Conservation (phyloP, 1,140 invertebrate species). For the Caenorhabditis briggsae region DNA sequence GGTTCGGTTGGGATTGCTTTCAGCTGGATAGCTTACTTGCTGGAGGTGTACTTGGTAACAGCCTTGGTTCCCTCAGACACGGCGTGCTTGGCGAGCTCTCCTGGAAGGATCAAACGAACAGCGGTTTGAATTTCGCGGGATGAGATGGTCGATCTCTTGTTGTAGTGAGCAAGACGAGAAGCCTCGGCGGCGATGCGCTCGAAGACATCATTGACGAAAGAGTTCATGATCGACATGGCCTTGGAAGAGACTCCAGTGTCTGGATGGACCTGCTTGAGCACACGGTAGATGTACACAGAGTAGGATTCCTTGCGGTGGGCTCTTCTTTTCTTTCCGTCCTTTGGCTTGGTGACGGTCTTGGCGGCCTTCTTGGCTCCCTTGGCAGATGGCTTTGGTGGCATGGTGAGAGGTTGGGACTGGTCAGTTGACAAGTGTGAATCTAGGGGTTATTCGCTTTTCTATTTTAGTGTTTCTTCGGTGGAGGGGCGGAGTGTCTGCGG, state of each 20-base stretch:
- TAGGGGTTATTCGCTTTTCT: background rate
- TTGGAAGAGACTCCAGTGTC: conserved; percentile 80
- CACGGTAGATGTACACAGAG: conserved; percentile 74
- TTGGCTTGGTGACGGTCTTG: conserved; percentile 79
- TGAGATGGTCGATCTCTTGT: conserved; percentile 82
- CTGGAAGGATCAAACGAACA: conserved; percentile 78
- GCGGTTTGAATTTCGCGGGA: conserved; percentile 79
- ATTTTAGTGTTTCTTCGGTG: background rate
- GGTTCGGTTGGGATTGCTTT: conserved; percentile 55
- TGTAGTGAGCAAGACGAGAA: conserved; percentile 84
- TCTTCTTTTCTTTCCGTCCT: conserved; percentile 79
- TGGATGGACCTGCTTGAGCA: conserved; percentile 78
- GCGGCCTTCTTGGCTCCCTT: conserved; percentile 80
- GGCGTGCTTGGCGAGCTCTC: conserved; percentile 66
- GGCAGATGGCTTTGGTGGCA: conserved; percentile 79
- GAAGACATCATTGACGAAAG: conserved; percentile 83
- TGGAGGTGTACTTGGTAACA: conserved; percentile 67
- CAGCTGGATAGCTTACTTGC: conserved; percentile 59
- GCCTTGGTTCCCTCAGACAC: conserved; percentile 66
- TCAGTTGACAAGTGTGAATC: background rate
- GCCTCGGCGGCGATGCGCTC: conserved; percentile 83
- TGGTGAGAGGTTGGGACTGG: conserved; percentile 57
- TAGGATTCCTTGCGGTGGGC: conserved; percentile 78
- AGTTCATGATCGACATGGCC: conserved; percentile 83
- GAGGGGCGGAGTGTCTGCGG: background rate